These are phyloP conservation scores for Oscarella lobularis DNA, from an alignment of 37 sponge, comb jelly and placozoan genomes.

Conservation along the genomic window DNA sequence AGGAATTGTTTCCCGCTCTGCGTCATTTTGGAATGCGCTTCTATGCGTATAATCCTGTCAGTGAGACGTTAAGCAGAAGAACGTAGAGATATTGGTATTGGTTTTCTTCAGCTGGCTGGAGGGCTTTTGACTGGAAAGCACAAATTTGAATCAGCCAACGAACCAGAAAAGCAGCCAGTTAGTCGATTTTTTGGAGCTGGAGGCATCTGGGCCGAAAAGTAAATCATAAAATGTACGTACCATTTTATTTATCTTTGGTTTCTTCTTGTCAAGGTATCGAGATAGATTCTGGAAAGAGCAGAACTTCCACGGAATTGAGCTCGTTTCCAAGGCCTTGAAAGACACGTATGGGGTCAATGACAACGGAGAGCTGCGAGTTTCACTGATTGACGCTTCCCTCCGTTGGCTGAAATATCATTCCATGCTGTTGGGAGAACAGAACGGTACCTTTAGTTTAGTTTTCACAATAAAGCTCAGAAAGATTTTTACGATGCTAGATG, in stretches of 20 bases:
- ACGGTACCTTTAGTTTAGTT: too few relatives aligned
- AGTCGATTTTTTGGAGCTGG: slow-evolving; percentile 47
- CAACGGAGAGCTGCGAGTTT: slow-evolving; percentile 22
- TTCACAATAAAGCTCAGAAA: too few relatives aligned
- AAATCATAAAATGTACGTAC: background rate
- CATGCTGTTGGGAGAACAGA: slow-evolving; percentile 18
- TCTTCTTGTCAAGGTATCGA: slow-evolving; percentile 52
- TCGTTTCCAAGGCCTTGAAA: slow-evolving; percentile 30
- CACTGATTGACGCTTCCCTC: slow-evolving; percentile 40
- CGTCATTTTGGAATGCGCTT: slow-evolving; percentile 69
- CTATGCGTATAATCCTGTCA: slow-evolving; percentile 86
- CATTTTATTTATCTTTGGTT: too few relatives aligned
- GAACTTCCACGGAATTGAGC: slow-evolving; percentile 39
- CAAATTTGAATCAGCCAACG: slow-evolving; percentile 20
- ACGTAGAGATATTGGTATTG: too few relatives aligned
- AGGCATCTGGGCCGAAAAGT: slow-evolving; percentile 13
- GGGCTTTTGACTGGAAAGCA: slow-evolving; percentile 73
- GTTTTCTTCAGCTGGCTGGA: slow-evolving; percentile 84
- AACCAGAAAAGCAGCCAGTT: slow-evolving; percentile 9
- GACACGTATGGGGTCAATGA: slow-evolving; percentile 25
- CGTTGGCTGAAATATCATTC: slow-evolving; percentile 78
- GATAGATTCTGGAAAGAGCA: slow-evolving; percentile 63
- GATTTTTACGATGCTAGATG: slow-evolving; percentile 26
- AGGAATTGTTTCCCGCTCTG: slow-evolving; percentile 75
- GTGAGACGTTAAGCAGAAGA: too few relatives aligned